Evolutionary conservation across 2,113 vertebrate species (phyloP).

Genomic region (Tringa solitaria): DNA sequence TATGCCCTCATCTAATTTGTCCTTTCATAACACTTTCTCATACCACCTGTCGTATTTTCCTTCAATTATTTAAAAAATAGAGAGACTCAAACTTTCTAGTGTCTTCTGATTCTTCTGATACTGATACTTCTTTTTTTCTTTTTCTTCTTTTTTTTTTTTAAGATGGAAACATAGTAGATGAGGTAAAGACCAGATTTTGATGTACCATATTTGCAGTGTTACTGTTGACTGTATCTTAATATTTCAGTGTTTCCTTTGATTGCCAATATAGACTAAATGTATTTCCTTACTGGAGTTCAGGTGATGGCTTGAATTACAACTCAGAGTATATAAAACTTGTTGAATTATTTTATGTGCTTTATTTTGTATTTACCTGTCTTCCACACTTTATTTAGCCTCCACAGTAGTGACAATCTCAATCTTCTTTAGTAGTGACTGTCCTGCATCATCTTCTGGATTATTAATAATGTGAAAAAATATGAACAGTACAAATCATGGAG

Average conservation of each 20-base stretch:
- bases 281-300: not conserved
- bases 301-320: not conserved
- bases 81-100: not conserved
- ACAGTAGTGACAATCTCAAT: not conserved
- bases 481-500: not conserved
- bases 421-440: not conserved
- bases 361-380: not conserved
- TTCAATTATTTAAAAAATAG: not conserved
- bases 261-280: not conserved
- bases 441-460: not conserved
- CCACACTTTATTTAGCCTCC: not conserved
- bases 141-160: not conserved
- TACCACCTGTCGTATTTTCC: not conserved
- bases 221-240: not conserved
- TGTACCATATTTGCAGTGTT: not conserved
- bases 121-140: not conserved
- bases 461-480: not conserved
- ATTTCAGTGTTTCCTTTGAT: not conserved
- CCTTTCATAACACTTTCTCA: not conserved
- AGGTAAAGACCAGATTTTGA: not conserved
- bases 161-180: not conserved
- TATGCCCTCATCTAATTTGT: not conserved
- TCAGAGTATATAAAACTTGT: not conserved
- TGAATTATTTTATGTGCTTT: not conserved
- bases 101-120: not conserved